These are phyloP conservation scores for Drosophila gaucha DNA, from an alignment of 2,888 invertebrate species.

Conservation along the genomic window DNA sequence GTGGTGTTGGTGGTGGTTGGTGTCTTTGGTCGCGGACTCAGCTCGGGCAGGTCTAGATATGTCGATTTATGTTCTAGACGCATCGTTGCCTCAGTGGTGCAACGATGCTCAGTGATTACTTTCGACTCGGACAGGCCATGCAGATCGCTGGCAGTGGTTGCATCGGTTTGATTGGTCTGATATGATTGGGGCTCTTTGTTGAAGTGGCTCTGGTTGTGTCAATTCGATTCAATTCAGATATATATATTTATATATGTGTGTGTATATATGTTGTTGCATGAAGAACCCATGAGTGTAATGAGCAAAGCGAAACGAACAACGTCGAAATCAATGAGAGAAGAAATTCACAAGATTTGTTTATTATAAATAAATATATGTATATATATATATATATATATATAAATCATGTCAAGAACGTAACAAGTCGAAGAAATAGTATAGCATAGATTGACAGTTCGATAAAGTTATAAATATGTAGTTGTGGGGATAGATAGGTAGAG, in stretches of 20 bases:
- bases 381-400: constrained; percentile 26
- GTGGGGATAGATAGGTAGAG: constrained; percentile 36
- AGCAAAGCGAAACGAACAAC: constrained; percentile 79
- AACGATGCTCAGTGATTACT: constrained; percentile 85
- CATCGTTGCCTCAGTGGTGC: constrained; percentile 85
- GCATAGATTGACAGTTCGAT: constrained; percentile 38
- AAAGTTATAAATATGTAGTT: constrained; percentile 41
- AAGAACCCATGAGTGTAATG: constrained; percentile 59
- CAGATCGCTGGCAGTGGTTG: constrained; percentile 81
- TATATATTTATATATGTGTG: constrained; percentile 11
- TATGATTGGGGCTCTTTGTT: constrained; percentile 81
- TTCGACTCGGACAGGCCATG: constrained; percentile 84
- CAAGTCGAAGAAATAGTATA: constrained; percentile 47
- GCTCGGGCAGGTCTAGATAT: constrained; percentile 81
- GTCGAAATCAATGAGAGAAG: constrained; percentile 82
- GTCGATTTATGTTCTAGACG: constrained; percentile 85
- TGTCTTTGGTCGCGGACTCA: constrained; percentile 69
- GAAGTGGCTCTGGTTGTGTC: constrained; percentile 55
- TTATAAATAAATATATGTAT: constrained; percentile 54
- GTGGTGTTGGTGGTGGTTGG: constrained; percentile 52
- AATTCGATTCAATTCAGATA: constrained; percentile 24
- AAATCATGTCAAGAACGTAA: constrained; percentile 62
- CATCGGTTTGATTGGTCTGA: constrained; percentile 79
- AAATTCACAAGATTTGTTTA: constrained; percentile 81
- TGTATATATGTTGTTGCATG: constrained; percentile 27